Base-by-base conservation (phyloP, 2,797 vertebrate genomes). In the Pseudocheirus occidentalis region DNA sequence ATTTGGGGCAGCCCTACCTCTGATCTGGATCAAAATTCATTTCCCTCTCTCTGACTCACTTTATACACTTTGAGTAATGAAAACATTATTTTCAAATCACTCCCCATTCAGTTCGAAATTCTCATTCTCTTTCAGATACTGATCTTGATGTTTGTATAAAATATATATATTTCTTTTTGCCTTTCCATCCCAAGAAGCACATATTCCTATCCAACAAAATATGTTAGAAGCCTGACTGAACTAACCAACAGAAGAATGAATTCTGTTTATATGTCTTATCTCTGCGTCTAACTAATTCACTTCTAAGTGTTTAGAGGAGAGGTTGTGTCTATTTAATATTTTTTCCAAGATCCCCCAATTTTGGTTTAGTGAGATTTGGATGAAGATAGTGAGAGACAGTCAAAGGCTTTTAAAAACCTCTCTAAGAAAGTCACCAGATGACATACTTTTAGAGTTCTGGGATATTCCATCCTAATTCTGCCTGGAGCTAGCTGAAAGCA, bases 301-400 rank as follows among this genome's bases (percentile, higher is more conserved):
- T 91, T 94, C 94, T 90, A 2, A 16, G 52, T 52, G 55, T 81
- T 62, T 40, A 93, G 90, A 46, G 40, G 40, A 87, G 24, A 24
- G 40, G 24, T 46, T 87, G 10, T 27, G 21, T 50, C 40, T 50
- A 73, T 40, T 50, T 87, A 92, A 95, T 94, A 92, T 56, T 94
- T 59, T 94, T 93, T 97, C 95, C 92, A 94, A 94, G 90, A 52
- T 1, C 62, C 52, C 73, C 24, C 95, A 94, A 93, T 93, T 94
- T 93, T 29, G 0, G 12, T 91, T 97, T 50, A 46, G n/a, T 73
- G 66, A 73, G 92, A 96, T 97, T 95, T 97, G 95, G 95, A 94
- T 89, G 90, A 94, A 46, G 58, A 90, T 4, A 50, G 89, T 56
- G 59, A 92, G 34, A 55, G 66, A 59, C 94, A 94, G 93, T 87